Percentiles rank a stretch among this genome's conserved stretches.
These are phyloP conservation scores for Drosophila koepferae DNA, from an alignment of 2,888 invertebrate genomes.

Conservation along the genomic window DNA sequence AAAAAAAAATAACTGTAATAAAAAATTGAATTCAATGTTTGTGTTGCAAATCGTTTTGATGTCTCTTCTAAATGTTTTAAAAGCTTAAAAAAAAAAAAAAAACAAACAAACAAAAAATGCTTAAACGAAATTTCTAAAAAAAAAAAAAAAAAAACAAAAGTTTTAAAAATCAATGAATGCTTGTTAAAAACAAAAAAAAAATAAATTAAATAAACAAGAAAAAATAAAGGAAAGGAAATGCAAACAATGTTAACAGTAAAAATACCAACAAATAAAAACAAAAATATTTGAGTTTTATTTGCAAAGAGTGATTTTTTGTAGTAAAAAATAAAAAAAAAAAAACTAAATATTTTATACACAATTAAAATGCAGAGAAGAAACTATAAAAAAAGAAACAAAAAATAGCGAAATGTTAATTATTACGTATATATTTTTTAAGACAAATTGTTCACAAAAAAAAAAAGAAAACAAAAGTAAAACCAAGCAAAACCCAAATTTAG, in stretches of 20 bases:
- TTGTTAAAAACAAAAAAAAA: background rate
- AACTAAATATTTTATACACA: slow-evolving; percentile 70
- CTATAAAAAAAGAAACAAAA: slow-evolving; percentile 28
- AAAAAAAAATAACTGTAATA: background rate
- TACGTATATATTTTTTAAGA: slow-evolving; percentile 82
- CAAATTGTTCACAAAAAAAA: slow-evolving; percentile 73
- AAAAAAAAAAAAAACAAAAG: background rate
- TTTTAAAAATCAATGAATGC: background rate
- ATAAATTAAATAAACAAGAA: background rate
- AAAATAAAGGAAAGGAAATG: background rate
- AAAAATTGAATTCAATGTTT: slow-evolving; percentile 58
- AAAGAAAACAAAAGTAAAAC: slow-evolving; percentile 7
- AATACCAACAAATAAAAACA: slow-evolving; percentile 52
- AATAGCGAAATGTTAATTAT: slow-evolving; percentile 79
- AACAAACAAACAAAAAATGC: background rate
- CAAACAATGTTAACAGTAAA: slow-evolving; percentile 18
- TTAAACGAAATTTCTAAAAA: background rate
- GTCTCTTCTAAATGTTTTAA: slow-evolving; percentile 55
- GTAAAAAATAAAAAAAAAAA: slow-evolving; percentile 53
- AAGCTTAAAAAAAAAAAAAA: slow-evolving; percentile 5
- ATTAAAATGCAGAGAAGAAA: slow-evolving; percentile 41
- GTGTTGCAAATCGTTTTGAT: slow-evolving; percentile 63
- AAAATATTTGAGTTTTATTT: slow-evolving; percentile 75
- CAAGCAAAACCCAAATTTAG: slow-evolving; percentile 37
- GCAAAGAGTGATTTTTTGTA: slow-evolving; percentile 82